Evolutionary conservation across 1,140 invertebrate species (phyloP), one percentile per base, ranked within the genome.

Genomic region (Proctacanthus coquilletti): DNA sequence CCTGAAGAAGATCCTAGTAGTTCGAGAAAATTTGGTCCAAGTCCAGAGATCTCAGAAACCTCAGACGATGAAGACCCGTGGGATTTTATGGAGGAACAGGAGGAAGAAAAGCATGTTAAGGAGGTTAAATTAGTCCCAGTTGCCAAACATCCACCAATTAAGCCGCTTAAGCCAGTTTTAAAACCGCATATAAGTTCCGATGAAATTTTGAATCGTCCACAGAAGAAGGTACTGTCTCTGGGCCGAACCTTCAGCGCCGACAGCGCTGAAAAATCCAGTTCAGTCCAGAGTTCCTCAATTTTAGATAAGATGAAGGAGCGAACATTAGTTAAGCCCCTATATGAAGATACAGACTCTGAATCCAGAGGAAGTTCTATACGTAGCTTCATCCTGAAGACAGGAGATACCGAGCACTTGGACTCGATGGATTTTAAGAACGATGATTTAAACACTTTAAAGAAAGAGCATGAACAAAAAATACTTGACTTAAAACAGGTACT

Each of bases 281-380:
- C n/a, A n/a, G n/a, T n/a, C n/a, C n/a, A n/a, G n/a, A n/a, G n/a
- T n/a, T n/a, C n/a, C n/a, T n/a, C n/a, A n/a, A n/a, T n/a, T 29
- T 38, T 53, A 35, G 50, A 52, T 30, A 53, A 51, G 38, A 37
- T 53, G 3, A 56, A 56, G 21, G 50, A 52, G 1, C 34, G 38
- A 1, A 34, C 29, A 2, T 11, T 36, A 1, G 42, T 51, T 4
- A 48, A 49, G 37, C 45, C 49, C 0, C 40, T 54, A 11, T 53
- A 59, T 32, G 56, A 59, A 13, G 53, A 59, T 36, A 59, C 55
- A 5, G 55, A 68, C 36, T 65, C 65, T 0, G 68, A 63, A 11
- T 72, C 68, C 0, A 70, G 71, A 10, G 67, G 69, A 20, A 69
- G 71, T 21, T 66, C 56, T 2, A 50, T 58, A 18, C 48, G 50